A percentile compares a stretch with the other conserved stretches of the same genome.
phyloP scores from a whole-genome alignment of 2,113 vertebrate genomes.

The Lipophrys pholis region DNA sequence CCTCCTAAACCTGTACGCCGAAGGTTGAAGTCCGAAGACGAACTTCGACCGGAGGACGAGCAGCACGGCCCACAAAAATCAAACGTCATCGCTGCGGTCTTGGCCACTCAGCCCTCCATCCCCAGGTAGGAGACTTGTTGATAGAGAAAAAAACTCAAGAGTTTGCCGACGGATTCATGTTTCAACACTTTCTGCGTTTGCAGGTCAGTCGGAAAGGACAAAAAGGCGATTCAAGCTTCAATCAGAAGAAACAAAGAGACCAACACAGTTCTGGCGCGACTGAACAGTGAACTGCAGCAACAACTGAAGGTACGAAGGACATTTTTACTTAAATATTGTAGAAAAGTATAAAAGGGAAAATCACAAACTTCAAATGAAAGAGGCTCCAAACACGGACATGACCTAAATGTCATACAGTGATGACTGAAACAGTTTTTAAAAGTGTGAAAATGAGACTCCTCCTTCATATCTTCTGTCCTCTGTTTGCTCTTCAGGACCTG shows the following conservation, averaged over 20 bases:
- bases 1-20: conserved; percentile 96
- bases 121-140: conserved; percentile 84
- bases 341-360: too few relatives aligned
- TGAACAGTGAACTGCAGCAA: conserved; percentile 98
- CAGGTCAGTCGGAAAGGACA: conserved; percentile 97
- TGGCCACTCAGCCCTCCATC: conserved; percentile 94
- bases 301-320: conserved; percentile 91
- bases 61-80: conserved; percentile 92
- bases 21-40: conserved; percentile 98
- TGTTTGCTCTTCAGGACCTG: conserved; percentile 87
- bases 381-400: too few relatives aligned
- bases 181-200: conserved; percentile 37
- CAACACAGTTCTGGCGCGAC: conserved; percentile 96
- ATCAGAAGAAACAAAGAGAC: conserved; percentile 99
- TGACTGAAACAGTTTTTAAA: too few relatives aligned
- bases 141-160: neutral
- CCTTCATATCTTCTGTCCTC: neutral
- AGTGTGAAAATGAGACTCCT: too few relatives aligned
- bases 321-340: too few relatives aligned
- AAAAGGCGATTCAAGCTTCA: conserved; percentile 98
- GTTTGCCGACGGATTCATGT: neutral
- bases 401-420: too few relatives aligned
- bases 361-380: too few relatives aligned
- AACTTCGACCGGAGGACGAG: conserved; percentile 92
- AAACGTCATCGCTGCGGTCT: conserved; percentile 88